Conservation (phyloP, 2,113 vertebrate genomes). For the Zosterops japonicus region DNA sequence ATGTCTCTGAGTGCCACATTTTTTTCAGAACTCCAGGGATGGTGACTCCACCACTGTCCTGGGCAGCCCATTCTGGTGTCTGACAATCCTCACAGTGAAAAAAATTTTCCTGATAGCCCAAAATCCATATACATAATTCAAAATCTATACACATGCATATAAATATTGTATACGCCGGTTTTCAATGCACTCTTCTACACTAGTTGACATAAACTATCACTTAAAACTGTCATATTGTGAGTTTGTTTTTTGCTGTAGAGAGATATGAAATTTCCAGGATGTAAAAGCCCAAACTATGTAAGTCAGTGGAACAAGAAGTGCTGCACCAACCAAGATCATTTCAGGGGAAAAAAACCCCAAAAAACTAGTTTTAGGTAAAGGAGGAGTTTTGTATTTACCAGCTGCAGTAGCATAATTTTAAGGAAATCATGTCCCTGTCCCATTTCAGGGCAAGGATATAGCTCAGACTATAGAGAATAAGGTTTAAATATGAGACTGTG, state of each 20-base stretch:
- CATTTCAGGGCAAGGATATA: neutral
- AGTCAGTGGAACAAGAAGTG: neutral
- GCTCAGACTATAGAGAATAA: neutral
- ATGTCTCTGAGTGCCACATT: neutral
- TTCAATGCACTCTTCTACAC: neutral
- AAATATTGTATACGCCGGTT: neutral
- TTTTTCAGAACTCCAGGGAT: neutral
- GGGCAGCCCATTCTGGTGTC: neutral
- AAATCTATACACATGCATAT: neutral
- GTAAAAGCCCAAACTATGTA: neutral
- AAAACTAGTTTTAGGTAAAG: neutral
- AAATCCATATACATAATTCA: neutral
- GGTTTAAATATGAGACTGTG: neutral
- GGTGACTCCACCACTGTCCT: neutral
- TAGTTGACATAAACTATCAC: neutral
- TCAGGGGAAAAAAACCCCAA: no score
- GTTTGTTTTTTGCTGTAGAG: neutral
- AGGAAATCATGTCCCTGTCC: neutral
- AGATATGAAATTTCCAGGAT: neutral
- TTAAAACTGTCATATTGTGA: neutral
- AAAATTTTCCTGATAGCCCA: neutral
- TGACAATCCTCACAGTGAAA: neutral
- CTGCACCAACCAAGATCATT: neutral
- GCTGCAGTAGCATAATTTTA: neutral
- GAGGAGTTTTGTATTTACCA: neutral